Conservation (phyloP, 2,888 invertebrate genomes). For the Melanophora roralis region DNA sequence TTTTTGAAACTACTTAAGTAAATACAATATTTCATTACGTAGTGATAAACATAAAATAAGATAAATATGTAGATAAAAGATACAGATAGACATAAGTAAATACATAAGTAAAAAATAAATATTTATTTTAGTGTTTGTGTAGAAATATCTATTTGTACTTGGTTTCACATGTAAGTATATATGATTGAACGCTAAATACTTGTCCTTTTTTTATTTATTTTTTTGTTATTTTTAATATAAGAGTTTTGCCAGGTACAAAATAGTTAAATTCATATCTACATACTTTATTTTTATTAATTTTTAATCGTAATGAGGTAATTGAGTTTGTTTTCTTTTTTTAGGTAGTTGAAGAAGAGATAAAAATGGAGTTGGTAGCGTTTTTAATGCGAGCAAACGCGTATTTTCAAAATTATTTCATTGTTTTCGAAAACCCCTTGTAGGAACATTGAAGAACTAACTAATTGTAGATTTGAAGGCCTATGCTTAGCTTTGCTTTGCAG, state of each 20-base stretch:
- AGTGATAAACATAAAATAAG: too few species aligned
- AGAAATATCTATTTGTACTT: constrained; percentile 41
- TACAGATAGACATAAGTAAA: not conserved
- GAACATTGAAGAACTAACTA: constrained; percentile 17
- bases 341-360: not conserved
- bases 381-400: constrained; percentile 55
- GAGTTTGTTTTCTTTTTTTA: constrained; percentile 22
- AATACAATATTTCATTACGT: too few species aligned
- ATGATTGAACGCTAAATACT: not conserved
- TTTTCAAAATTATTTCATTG: not conserved
- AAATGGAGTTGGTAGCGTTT: constrained; percentile 37
- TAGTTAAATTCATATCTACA: not conserved
- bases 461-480: not conserved
- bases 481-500: constrained; percentile 16
- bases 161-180: not conserved
- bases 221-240: constrained; percentile 1
- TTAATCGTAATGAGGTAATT: constrained; percentile 51
- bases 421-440: constrained; percentile 32
- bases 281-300: not conserved
- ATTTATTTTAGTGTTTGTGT: not conserved
- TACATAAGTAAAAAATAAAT: constrained; percentile 16
- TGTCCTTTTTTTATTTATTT: not conserved
- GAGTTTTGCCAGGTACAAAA: constrained; percentile 53
- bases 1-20: too few species aligned
- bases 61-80: constrained; percentile 20